These are phyloP conservation scores for Athene cunicularia DNA, from an alignment of 2,113 vertebrate genomes.

Conservation along the genomic window DNA sequence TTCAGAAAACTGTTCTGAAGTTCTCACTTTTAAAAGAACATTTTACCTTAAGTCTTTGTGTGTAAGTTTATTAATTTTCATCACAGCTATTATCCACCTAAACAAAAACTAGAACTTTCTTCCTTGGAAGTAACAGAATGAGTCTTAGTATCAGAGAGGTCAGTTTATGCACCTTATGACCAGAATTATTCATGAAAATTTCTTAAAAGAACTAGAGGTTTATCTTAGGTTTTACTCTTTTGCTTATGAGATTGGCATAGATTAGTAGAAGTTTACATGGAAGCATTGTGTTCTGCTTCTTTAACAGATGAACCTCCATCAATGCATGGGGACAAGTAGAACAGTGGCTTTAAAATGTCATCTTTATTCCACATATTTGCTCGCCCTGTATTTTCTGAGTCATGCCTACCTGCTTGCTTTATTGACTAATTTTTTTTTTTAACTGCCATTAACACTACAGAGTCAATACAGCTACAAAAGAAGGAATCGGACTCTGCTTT, in stretches of 20 bases:
- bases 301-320: neutral
- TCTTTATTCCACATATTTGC: neutral
- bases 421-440: neutral
- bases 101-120: neutral
- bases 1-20: neutral
- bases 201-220: neutral
- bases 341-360: neutral
- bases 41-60: neutral
- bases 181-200: neutral
- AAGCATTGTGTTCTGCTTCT: neutral
- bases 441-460: neutral
- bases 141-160: neutral
- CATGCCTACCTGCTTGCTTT: neutral
- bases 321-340: neutral
- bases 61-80: neutral
- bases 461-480: neutral
- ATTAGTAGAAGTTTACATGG: neutral
- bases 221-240: neutral
- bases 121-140: neutral
- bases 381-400: neutral
- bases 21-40: neutral
- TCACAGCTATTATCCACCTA: neutral
- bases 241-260: neutral
- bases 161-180: neutral
- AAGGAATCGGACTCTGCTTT: neutral